phyloP scores from a whole-genome alignment of 1,140 invertebrate species.

The Frieseomelitta varia region DNA sequence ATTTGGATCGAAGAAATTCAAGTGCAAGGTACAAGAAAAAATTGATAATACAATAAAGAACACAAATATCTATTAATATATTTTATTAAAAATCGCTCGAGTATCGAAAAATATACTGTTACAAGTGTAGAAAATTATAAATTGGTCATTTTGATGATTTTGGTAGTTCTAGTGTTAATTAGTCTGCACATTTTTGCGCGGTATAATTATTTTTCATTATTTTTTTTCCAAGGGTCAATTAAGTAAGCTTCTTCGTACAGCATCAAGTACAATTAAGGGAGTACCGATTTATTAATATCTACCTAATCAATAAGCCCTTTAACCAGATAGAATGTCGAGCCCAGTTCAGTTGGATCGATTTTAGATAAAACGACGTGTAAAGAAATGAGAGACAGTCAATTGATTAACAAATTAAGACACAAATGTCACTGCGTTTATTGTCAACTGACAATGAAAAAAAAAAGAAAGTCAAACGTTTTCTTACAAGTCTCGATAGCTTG shows the following conservation, averaged over 20 bases:
- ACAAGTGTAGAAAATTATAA: too few species aligned
- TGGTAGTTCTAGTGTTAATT: too few species aligned
- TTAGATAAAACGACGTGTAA: too few species aligned
- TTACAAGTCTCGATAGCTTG: neutral
- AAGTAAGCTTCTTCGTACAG: neutral
- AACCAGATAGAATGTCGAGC: neutral
- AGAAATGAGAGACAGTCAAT: neutral
- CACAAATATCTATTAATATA: too few species aligned
- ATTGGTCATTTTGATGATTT: too few species aligned
- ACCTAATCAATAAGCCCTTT: neutral
- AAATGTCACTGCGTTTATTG: too few species aligned
- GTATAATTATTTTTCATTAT: neutral
- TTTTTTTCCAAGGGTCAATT: neutral
- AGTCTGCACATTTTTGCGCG: too few species aligned
- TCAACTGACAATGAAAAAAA: neutral
- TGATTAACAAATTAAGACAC: neutral
- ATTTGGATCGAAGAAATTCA: too few species aligned
- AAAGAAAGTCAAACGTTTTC: neutral
- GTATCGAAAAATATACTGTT: too few species aligned
- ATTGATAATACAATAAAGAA: too few species aligned
- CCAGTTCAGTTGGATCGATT: too few species aligned
- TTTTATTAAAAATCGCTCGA: neutral
- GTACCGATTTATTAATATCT: neutral
- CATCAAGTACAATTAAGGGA: neutral
- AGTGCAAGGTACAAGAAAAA: too few species aligned